These are phyloP conservation scores for Lasioglossum lativentre DNA, from an alignment of 2,888 invertebrate genomes.

Conservation along the genomic window DNA sequence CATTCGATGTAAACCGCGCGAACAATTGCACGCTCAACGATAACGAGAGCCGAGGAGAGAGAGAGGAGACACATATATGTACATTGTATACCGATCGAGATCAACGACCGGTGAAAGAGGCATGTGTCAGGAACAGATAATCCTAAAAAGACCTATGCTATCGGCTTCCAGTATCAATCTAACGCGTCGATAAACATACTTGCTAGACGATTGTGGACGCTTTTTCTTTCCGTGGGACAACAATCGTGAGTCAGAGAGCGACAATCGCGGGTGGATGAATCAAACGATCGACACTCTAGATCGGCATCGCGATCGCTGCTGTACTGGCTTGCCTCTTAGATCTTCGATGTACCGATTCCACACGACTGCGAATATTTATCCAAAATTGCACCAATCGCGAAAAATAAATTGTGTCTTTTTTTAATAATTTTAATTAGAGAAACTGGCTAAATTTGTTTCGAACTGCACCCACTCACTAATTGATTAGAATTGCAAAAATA, in stretches of 20 bases:
- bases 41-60: slow-evolving; percentile 2
- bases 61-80: not conserved
- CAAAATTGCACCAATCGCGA: not conserved
- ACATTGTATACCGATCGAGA: slow-evolving; percentile 32
- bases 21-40: slow-evolving; percentile 31
- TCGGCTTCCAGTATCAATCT: slow-evolving; percentile 41
- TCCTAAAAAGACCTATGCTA: slow-evolving; percentile 31
- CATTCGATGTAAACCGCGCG: not conserved
- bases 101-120: slow-evolving; percentile 54
- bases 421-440: no score
- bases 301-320: not conserved
- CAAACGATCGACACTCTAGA: not conserved
- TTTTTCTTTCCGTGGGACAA: slow-evolving; percentile 13
- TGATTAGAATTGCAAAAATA: no score
- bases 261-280: not conserved
- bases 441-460: no score
- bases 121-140: slow-evolving; percentile 44
- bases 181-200: slow-evolving; percentile 44
- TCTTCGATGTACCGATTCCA: not conserved
- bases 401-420: no score
- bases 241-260: slow-evolving; percentile 4
- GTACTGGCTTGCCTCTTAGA: no score
- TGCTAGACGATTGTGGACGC: slow-evolving; percentile 38
- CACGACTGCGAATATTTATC: no score
- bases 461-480: no score